Percentiles rank a stretch among this genome's conserved stretches.
These are phyloP conservation scores for Sipha flava DNA, from an alignment of 1,140 invertebrate species.

Conservation along the genomic window DNA sequence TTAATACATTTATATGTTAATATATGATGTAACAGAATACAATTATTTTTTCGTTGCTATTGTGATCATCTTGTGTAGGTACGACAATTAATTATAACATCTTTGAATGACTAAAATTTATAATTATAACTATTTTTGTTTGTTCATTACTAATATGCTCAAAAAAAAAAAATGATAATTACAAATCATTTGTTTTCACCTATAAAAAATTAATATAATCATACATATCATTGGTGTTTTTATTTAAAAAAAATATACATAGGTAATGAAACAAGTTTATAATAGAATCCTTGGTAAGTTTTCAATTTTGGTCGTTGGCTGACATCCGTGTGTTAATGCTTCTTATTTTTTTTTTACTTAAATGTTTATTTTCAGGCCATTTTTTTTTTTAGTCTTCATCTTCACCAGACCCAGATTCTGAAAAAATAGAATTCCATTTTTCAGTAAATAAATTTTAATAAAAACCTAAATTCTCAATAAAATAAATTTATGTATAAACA, in stretches of 20 bases:
- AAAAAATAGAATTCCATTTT: slow-evolving; percentile 7
- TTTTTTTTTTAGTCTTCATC: slow-evolving; percentile 38
- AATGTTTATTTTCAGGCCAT: neutral
- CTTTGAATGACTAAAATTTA: neutral
- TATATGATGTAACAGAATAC: neutral
- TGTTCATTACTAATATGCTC: slow-evolving; percentile 26
- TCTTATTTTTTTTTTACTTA: neutral
- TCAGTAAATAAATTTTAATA: neutral
- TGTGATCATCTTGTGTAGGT: neutral
- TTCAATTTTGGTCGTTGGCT: slow-evolving; percentile 27
- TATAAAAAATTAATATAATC: slow-evolving; percentile 5
- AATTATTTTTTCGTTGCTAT: neutral
- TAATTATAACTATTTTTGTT: slow-evolving; percentile 4
- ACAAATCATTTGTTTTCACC: slow-evolving; percentile 3
- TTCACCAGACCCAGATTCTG: slow-evolving; percentile 40
- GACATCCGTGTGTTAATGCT: slow-evolving; percentile 9
- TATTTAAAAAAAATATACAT: neutral
- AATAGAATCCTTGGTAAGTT: neutral
- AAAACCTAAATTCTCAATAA: neutral
- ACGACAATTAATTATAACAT: neutral
- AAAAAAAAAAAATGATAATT: neutral
- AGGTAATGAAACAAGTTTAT: slow-evolving; percentile 1
- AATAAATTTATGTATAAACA: neutral
- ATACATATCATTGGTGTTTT: slow-evolving; percentile 16
- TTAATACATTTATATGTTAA: slow-evolving; percentile 3